Conservation (phyloP, 1,140 invertebrate species). For the Euwallacea similis region DNA sequence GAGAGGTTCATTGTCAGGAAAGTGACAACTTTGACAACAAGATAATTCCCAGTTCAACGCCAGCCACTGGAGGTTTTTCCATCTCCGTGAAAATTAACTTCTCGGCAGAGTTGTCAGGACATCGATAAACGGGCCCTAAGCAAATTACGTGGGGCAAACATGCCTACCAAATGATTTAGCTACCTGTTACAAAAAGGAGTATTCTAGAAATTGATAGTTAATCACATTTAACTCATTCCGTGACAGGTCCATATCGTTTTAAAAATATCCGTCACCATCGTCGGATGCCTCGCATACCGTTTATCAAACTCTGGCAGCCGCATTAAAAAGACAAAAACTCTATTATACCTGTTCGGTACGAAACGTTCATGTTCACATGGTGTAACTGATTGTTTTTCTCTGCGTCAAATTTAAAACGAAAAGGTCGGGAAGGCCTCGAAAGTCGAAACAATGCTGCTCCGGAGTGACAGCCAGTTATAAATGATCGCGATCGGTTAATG, state of each 20-base stretch:
- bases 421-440: slow-evolving; percentile 16
- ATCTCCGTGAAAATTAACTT: no score
- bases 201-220: no score
- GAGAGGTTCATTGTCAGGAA: no score
- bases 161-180: no score
- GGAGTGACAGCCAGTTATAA: slow-evolving; percentile 46
- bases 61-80: no score
- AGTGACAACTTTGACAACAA: no score
- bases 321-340: slow-evolving; percentile 24
- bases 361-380: slow-evolving; percentile 23
- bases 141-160: no score
- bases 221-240: neutral
- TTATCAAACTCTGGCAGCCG: slow-evolving; percentile 20
- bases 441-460: slow-evolving; percentile 16
- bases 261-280: slow-evolving; percentile 17
- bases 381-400: slow-evolving; percentile 35
- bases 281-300: slow-evolving; percentile 14
- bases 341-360: slow-evolving; percentile 22
- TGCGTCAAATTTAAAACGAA: slow-evolving; percentile 29
- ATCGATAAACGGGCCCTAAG: no score
- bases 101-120: no score
- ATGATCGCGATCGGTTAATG: slow-evolving; percentile 48
- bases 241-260: slow-evolving; percentile 1
- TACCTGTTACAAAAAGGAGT: no score
- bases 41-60: no score